Conservation (phyloP, 2,888 invertebrate species). For the Ariolimax columbianus region DNA sequence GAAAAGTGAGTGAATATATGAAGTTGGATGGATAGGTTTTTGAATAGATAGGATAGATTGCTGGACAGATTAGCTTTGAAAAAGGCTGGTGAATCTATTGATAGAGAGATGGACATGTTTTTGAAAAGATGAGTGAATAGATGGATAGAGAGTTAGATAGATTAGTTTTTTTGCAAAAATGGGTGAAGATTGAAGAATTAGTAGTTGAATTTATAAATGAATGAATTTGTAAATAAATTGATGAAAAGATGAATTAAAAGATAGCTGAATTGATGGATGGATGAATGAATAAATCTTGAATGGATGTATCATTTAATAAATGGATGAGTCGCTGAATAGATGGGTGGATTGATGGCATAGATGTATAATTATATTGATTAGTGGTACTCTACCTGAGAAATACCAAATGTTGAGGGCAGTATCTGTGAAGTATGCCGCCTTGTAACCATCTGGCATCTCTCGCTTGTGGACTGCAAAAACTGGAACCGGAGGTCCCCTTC, state of each 20-base stretch:
- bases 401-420: constrained; percentile 60
- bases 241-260: not conserved
- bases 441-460: constrained; percentile 32
- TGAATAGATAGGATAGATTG: not conserved
- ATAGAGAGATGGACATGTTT: not conserved
- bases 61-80: not conserved
- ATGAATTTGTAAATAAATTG: not conserved
- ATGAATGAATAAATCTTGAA: not conserved
- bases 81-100: not conserved
- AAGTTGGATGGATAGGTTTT: not conserved
- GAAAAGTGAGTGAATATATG: too few relatives aligned
- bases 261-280: not conserved
- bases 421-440: constrained; percentile 58
- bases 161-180: not conserved
- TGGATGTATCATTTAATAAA: not conserved
- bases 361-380: not conserved
- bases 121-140: not conserved
- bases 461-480: constrained; percentile 34
- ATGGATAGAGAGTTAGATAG: not conserved
- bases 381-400: constrained; percentile 44
- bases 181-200: not conserved
- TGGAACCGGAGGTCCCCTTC: constrained; percentile 47
- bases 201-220: not conserved
- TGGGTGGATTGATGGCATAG: not conserved
- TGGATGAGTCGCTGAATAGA: not conserved